Evolutionary conservation across 1,140 invertebrate species (phyloP).

Genomic region (Drosophila parvula): DNA sequence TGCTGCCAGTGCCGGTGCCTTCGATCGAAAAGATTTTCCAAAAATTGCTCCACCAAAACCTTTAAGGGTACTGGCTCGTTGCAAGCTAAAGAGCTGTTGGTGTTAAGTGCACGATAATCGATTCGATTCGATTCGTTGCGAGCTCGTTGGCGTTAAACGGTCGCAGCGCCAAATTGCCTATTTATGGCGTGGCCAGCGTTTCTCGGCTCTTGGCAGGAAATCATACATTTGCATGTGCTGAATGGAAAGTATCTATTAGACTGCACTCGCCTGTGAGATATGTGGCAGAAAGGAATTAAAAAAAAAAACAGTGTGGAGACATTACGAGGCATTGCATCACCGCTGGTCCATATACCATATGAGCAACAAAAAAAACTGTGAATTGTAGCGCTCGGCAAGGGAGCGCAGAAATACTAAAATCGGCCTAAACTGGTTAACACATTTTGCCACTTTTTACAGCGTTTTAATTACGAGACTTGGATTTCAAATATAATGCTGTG

Average conservation of each 20-base stretch:
- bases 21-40: conserved; percentile 72
- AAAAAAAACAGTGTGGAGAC: conserved; percentile 26
- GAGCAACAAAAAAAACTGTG: conserved; percentile 14
- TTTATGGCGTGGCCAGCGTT: conserved; percentile 63
- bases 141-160: conserved; percentile 74
- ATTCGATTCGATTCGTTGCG: conserved; percentile 66
- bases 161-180: conserved; percentile 69
- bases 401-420: conserved; percentile 7
- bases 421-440: conserved; percentile 56
- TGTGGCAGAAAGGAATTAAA: conserved; percentile 9
- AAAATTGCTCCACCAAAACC: conserved; percentile 71
- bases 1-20: conserved; percentile 18
- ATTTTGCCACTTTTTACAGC: conserved; percentile 58
- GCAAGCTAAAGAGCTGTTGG: conserved; percentile 74
- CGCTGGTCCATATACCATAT: conserved; percentile 3
- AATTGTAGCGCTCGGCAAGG: conserved; percentile 35
- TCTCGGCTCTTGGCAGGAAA: conserved; percentile 52
- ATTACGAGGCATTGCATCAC: conserved; percentile 62
- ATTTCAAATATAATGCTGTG: conserved; percentile 59
- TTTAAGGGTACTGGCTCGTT: conserved; percentile 67
- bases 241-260: conserved; percentile 64
- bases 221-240: conserved; percentile 72
- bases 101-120: conserved; percentile 82
- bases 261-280: conserved; percentile 16
- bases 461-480: conserved; percentile 68